These are phyloP conservation scores for Cercocebus atys DNA, from an alignment of 2,113 vertebrate genomes.

Conservation along the genomic window DNA sequence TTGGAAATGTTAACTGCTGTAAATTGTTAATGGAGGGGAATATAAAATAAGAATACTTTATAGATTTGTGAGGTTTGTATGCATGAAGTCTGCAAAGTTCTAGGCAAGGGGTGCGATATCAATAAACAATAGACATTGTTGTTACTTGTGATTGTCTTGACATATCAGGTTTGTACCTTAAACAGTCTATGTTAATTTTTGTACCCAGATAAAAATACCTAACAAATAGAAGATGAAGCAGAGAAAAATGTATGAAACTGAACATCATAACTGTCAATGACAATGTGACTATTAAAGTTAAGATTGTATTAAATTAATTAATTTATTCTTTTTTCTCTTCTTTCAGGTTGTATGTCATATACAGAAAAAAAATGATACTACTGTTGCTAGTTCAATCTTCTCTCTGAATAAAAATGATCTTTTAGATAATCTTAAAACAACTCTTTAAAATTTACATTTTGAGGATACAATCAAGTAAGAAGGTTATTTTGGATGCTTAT, in stretches of 20 bases:
- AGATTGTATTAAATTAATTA: no score
- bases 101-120: neutral
- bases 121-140: neutral
- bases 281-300: no score
- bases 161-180: neutral
- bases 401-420: constrained; percentile 28
- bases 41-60: neutral
- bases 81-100: neutral
- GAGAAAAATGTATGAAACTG: neutral
- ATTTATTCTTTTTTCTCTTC: neutral
- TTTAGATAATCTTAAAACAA: constrained; percentile 46
- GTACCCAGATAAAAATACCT: neutral
- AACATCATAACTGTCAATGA: neutral
- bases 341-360: neutral
- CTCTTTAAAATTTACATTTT: constrained; percentile 61
- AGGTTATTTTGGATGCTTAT: constrained; percentile 44
- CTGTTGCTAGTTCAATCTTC: neutral
- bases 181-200: neutral
- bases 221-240: neutral
- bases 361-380: neutral
- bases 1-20: neutral
- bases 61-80: neutral
- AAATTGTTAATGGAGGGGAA: neutral
- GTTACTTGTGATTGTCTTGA: neutral
- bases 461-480: constrained; percentile 39